These are phyloP conservation scores for Oceanodroma leucorhoa DNA, from an alignment of 2,797 vertebrate genomes.

Conservation along the genomic window DNA sequence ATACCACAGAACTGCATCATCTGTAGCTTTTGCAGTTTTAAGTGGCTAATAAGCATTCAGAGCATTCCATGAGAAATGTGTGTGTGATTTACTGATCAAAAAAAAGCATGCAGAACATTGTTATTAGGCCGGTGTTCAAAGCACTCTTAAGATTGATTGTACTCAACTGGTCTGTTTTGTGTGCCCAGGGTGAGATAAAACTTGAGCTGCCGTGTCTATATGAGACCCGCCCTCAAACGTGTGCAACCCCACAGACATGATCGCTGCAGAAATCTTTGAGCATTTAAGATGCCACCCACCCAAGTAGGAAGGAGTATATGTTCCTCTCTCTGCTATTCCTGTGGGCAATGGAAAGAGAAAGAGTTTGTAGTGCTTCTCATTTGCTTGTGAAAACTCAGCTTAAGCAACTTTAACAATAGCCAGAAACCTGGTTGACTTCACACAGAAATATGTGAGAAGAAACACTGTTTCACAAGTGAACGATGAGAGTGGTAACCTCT, in stretches of 20 bases:
- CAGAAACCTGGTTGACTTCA: neutral
- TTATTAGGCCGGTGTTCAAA: neutral
- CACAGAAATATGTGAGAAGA: neutral
- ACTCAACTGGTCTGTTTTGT: accelerated
- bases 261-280: neutral
- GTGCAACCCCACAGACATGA: accelerated
- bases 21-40: neutral
- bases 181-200: neutral
- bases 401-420: neutral
- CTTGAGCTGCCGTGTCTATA: neutral
- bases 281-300: neutral
- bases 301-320: neutral
- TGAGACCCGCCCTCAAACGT: neutral
- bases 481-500: neutral
- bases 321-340: neutral
- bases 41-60: neutral
- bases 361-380: neutral
- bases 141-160: neutral
- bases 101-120: neutral
- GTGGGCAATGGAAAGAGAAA: neutral
- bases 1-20: neutral
- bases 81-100: neutral
- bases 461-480: neutral
- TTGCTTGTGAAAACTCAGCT: neutral
- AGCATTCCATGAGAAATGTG: neutral